Conservation (phyloP, 2,888 invertebrate genomes). For the Watsonalla cultraria region DNA sequence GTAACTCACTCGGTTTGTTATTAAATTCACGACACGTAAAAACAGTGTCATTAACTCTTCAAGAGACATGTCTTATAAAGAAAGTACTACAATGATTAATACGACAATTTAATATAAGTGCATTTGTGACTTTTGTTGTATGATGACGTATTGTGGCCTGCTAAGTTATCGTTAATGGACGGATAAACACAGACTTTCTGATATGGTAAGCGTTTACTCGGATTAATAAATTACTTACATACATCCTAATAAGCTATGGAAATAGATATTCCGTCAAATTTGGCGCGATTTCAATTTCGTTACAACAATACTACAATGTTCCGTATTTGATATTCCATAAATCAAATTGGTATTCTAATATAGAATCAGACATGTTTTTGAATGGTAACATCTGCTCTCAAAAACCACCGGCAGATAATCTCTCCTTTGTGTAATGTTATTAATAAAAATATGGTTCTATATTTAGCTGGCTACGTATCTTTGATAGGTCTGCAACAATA, state of each 20-base stretch:
- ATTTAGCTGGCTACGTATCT: slow-evolving; percentile 46
- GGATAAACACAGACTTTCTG: too few species aligned
- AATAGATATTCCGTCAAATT: too few species aligned
- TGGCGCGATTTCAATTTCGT: too few species aligned
- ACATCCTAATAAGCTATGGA: too few species aligned
- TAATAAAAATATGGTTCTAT: slow-evolving; percentile 76
- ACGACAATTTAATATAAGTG: slow-evolving; percentile 29
- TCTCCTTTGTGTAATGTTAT: slow-evolving; percentile 69
- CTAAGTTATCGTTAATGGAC: too few species aligned
- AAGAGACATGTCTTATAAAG: slow-evolving; percentile 33
- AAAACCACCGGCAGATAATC: slow-evolving; percentile 69
- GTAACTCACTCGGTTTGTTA: slow-evolving; percentile 51
- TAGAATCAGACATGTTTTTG: slow-evolving; percentile 13
- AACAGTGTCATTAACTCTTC: slow-evolving; percentile 45
- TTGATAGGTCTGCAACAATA: slow-evolving; percentile 63
- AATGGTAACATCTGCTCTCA: slow-evolving; percentile 60
- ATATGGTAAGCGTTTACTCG: too few species aligned
- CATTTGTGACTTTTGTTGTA: neutral
- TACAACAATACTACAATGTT: neutral
- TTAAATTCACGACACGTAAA: slow-evolving; percentile 59
- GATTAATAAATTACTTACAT: too few species aligned
- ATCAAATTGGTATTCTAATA: slow-evolving; percentile 1
- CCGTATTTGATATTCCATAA: neutral
- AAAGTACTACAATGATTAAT: slow-evolving; percentile 39
- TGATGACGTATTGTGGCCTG: too few species aligned